Evolutionary conservation across 2,888 invertebrate species (phyloP).

Genomic region (Erynnis tages): DNA sequence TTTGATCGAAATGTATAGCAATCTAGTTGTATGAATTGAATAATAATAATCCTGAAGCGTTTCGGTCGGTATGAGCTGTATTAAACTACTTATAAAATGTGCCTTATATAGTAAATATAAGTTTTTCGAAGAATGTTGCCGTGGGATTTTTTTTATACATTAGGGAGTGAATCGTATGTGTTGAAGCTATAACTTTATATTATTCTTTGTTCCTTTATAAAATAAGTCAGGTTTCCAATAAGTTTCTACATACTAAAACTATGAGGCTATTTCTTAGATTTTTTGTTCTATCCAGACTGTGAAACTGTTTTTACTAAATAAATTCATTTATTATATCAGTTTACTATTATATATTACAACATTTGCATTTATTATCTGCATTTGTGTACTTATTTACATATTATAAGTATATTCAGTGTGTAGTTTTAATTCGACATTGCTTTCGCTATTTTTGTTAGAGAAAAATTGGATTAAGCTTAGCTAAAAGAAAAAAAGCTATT

Average conservation of each 20-base stretch:
- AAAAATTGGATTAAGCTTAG: not conserved
- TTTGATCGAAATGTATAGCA: too few species aligned
- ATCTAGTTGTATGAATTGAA: too few species aligned
- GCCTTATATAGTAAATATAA: not conserved
- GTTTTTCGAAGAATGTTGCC: not conserved
- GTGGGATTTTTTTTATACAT: not conserved
- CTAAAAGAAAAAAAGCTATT: not conserved
- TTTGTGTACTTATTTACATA: slow-evolving; percentile 36
- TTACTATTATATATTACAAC: too few species aligned
- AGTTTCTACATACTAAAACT: not conserved
- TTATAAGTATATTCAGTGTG: not conserved
- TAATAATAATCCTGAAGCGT: not conserved
- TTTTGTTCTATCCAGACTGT: too few species aligned
- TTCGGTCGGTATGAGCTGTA: slow-evolving; percentile 6
- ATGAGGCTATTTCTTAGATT: not conserved
- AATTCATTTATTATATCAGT: too few species aligned
- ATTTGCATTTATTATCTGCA: slow-evolving; percentile 43
- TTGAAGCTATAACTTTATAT: too few species aligned
- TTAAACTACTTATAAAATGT: slow-evolving; percentile 25
- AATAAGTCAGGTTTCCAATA: not conserved
- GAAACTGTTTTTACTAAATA: too few species aligned
- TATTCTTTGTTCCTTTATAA: not conserved
- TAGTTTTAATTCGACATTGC: not conserved
- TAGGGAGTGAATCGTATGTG: too few species aligned
- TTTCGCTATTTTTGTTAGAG: not conserved